phyloP scores from a whole-genome alignment of 2,888 invertebrate species.

The Eurytoma californica region DNA sequence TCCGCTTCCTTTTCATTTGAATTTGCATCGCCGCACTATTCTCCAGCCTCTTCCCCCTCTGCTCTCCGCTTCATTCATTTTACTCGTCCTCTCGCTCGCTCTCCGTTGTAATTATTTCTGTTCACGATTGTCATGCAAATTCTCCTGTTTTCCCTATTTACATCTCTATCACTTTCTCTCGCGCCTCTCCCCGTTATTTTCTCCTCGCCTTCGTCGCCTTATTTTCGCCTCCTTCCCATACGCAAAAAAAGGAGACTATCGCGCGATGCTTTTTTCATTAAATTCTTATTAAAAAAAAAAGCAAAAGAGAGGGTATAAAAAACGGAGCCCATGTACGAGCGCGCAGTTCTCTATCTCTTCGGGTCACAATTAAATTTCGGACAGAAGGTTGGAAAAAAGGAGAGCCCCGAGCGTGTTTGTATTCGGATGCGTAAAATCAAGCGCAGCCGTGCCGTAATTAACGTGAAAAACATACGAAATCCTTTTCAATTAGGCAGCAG shows the following conservation, averaged over 20 bases:
- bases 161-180: conserved; percentile 44
- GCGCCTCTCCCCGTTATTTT: conserved; percentile 10
- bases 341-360: conserved; percentile 22
- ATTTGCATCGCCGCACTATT: conserved; percentile 57
- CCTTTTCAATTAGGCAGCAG: conserved; percentile 30
- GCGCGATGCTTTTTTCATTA: conserved; percentile 28
- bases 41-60: conserved; percentile 31
- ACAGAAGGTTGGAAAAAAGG: neutral
- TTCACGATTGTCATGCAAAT: conserved; percentile 75
- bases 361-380: conserved; percentile 25
- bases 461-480: conserved; percentile 22
- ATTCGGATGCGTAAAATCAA: conserved; percentile 25
- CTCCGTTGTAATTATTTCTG: conserved; percentile 73
- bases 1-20: conserved; percentile 57
- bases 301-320: too few species aligned
- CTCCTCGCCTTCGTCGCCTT: conserved; percentile 1
- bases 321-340: neutral
- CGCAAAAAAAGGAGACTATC: conserved; percentile 6
- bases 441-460: conserved; percentile 3
- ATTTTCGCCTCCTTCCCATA: neutral
- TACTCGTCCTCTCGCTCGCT: conserved; percentile 60
- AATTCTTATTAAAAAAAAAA: conserved; percentile 20
- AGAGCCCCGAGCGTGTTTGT: neutral
- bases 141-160: conserved; percentile 69
- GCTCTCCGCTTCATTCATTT: conserved; percentile 59